Percentiles rank a stretch among this genome's conserved stretches.
These are phyloP conservation scores for Sphaerophoria taeniata DNA, from an alignment of 2,888 invertebrate species.

Conservation along the genomic window DNA sequence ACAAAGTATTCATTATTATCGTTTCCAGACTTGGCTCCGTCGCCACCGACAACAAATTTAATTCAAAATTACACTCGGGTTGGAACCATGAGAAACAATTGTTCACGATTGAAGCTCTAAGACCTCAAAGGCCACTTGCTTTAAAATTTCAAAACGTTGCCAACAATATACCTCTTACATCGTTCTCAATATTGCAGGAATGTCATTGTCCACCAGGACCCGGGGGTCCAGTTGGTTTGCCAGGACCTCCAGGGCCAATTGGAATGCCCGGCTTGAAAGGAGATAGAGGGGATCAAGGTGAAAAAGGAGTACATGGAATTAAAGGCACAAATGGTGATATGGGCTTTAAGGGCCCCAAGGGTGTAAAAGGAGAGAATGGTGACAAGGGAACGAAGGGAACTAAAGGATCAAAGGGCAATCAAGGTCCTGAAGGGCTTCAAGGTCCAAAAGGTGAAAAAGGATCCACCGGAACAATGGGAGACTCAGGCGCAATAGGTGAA, in stretches of 20 bases:
- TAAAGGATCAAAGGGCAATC: not conserved
- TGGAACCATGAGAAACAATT: constrained; percentile 4
- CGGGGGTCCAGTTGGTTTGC: constrained; percentile 32
- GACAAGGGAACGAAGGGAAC: not conserved
- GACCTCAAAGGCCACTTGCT: not conserved
- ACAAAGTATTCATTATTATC: constrained; percentile 2
- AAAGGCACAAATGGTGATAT: not conserved
- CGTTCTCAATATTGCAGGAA: not conserved
- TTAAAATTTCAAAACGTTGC: not conserved
- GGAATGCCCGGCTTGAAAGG: constrained; percentile 32
- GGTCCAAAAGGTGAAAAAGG: constrained; percentile 14
- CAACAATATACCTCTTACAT: too few species aligned
- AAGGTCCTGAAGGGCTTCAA: not conserved
- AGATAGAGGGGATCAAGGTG: not conserved
- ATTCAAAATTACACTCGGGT: not conserved
- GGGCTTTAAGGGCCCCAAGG: not conserved
- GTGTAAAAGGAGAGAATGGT: not conserved
- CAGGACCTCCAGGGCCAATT: constrained; percentile 41
- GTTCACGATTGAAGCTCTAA: not conserved
- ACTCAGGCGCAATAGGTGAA: constrained; percentile 13
- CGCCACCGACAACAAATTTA: not conserved
- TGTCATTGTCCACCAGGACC: constrained; percentile 26
- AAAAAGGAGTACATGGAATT: not conserved
- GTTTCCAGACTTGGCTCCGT: constrained; percentile 2
- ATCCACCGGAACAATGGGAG: not conserved